Evolutionary conservation across 2,113 vertebrate species (phyloP), one percentile per base, ranked within the genome.

Genomic region (Jaculus jaculus): DNA sequence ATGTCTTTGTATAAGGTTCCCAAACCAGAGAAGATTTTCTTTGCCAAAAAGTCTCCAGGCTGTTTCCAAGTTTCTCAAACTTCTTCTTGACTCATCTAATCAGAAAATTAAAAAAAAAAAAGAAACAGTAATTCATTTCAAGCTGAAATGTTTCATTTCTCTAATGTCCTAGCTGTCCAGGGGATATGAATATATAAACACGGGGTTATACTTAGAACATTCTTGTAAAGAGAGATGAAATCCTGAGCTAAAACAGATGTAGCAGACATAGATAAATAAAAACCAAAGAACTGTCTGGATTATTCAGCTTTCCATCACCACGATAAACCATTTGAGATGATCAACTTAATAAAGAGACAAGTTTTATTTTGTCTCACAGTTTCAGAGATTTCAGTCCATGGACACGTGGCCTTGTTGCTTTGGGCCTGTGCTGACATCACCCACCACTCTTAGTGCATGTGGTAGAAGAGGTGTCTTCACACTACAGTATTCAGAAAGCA

Each of bases 81-180:
- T 86, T 88, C 68, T 83, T 88, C 68, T 83, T 83, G 17, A 83
- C 30, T 69, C 78, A 63, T 51, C 63, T 69, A 90, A 73, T 69
- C 63, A 34, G 63, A 84, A 90, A 79, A 28, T 85, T 54, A 54
- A 61, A 51, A 79, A n/a, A n/a, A n/a, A n/a, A n/a, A n/a, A n/a
- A n/a, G n/a, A n/a, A 85, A 73, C 2, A 89, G 21, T 24, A 60
- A 61, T 28, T 10, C 37, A 84, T 85, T 92, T 63, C 32, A 39
- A 51, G 51, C 21, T 66, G 34, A 74, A 77, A 8, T 68, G 63
- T 16, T 32, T 82, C 13, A 32, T 83, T 85, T 82, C n/a, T 66
- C 30, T 90, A 82, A 69, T 6, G 23, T 66, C 68, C 24, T 58
- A 63, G 51, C 63, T 73, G 7, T 82, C 42, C 47, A 42, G 75